These are phyloP conservation scores for Lordiphosa clarofinis DNA, from an alignment of 1,140 invertebrate species.

Conservation along the genomic window DNA sequence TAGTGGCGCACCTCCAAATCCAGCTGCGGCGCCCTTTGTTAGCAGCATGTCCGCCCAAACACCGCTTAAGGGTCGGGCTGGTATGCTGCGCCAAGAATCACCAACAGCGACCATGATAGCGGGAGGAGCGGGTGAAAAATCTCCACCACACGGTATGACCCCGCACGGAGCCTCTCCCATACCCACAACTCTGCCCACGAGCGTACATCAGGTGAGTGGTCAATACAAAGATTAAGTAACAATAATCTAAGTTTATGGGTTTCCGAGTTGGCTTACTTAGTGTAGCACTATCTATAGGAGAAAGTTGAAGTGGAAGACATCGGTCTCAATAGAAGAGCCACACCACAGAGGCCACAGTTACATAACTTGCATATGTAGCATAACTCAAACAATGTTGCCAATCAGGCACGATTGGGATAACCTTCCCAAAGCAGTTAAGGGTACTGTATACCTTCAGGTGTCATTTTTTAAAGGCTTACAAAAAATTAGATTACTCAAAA, in stretches of 20 bases:
- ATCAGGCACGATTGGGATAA: no score
- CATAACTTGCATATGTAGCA: no score
- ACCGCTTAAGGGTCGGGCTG: constrained; percentile 61
- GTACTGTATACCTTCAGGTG: no score
- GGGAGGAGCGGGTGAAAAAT: constrained; percentile 62
- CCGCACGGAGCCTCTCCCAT: constrained; percentile 73
- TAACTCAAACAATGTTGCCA: no score
- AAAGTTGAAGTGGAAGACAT: no score
- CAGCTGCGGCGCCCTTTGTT: constrained; percentile 55
- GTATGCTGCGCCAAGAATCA: constrained; percentile 68
- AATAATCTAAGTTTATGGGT: constrained; percentile 47
- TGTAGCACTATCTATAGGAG: no score
- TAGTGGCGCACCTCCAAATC: constrained; percentile 61
- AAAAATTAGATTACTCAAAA: no score
- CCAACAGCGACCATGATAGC: constrained; percentile 52
- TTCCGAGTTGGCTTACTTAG: no score
- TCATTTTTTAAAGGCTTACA: no score
- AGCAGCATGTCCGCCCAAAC: constrained; percentile 64
- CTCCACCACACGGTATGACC: constrained; percentile 72
- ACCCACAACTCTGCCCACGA: constrained; percentile 79
- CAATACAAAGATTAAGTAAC: constrained; percentile 32
- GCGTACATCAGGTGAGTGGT: constrained; percentile 80
- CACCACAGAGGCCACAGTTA: no score
- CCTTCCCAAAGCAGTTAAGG: no score
- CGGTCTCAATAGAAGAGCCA: no score